phyloP scores from a whole-genome alignment of 1,140 invertebrate genomes.

The Zelostemma sp. region DNA sequence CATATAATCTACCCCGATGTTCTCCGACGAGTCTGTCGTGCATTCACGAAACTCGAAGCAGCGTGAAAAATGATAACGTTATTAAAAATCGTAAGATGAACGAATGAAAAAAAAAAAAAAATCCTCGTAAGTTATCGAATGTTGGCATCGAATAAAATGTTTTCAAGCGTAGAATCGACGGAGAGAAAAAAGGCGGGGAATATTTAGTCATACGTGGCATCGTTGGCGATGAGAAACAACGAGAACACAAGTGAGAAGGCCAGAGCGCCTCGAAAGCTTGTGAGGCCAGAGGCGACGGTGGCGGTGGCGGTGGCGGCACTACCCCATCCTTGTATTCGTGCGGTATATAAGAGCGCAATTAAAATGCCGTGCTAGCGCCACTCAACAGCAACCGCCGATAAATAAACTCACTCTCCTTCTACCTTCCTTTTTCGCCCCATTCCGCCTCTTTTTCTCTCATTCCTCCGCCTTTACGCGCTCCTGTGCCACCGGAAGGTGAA shows the following conservation, averaged over 20 bases:
- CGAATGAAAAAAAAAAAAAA: no score
- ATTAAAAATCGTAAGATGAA: neutral
- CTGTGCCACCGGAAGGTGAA: conserved; percentile 50
- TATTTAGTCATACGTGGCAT: no score
- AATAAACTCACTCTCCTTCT: conserved; percentile 63
- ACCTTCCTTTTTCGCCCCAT: conserved; percentile 41
- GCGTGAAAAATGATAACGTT: neutral
- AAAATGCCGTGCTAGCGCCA: conserved; percentile 70
- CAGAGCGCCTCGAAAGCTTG: no score
- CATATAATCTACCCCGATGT: conserved; percentile 21
- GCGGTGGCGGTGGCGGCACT: conserved; percentile 30
- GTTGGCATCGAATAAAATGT: no score
- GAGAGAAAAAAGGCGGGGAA: no score
- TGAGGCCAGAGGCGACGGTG: no score
- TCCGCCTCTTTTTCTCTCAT: conserved; percentile 42
- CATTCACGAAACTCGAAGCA: neutral
- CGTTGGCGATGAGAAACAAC: conserved; percentile 8
- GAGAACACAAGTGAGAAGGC: conserved; percentile 23
- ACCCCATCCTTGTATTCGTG: conserved; percentile 36
- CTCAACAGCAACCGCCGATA: conserved; percentile 68
- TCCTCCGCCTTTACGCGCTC: conserved; percentile 16
- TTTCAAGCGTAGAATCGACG: no score
- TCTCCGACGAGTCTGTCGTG: conserved; percentile 6
- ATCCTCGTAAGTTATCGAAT: no score
- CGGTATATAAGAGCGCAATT: conserved; percentile 68